Evolutionary conservation across 2,113 vertebrate species (phyloP), one percentile per base, ranked within the genome.

Genomic region (Phalacrocorax aristotelis): DNA sequence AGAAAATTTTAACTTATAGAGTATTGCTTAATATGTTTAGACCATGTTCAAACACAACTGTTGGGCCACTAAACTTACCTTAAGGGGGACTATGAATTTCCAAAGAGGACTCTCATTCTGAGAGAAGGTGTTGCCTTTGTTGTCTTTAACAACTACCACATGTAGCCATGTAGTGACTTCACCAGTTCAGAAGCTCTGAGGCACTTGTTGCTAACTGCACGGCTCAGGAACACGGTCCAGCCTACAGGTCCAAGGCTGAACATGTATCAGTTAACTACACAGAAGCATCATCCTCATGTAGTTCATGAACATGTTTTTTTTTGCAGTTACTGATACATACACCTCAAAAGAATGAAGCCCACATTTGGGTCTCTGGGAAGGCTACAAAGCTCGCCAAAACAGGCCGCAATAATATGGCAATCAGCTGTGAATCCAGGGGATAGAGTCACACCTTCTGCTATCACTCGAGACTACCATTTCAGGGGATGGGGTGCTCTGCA

Each of bases 251-350:
- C 1, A 2, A 68, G 20, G 13, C 16, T 26, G 34, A 55, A 46
- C 9, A 30, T 48, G 1, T 11, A 42, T 6, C 25, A 25, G 44
- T 4, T 48, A 65, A 20, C 46, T 6, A 34, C 0, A 1, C 36
- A 58, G 22, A 46, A 36, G 14, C 14, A 17, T 16, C 42, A 64
- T 36, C 49, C 49, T n/a, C 17, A 26, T 7, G 11, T 3, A 21
- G 18, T 12, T 48, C 25, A 26, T 4, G 5, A 57, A 34, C 60
- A 1, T 20, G 26, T 3, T 6, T 52, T 30, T 30, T 38, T 64
- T 38, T 44, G 14, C 44, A 49, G 11, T 14, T 76, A 44, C 9
- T 9, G 40, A 55, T n/a, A 26, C 34, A 48, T 4, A 52, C 9
- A 23, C 16, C 21, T 54, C 22, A 7, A 7, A 90, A 64, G 22